Base-by-base conservation (phyloP, 2,113 vertebrate species). In the Alligator sinensis region DNA sequence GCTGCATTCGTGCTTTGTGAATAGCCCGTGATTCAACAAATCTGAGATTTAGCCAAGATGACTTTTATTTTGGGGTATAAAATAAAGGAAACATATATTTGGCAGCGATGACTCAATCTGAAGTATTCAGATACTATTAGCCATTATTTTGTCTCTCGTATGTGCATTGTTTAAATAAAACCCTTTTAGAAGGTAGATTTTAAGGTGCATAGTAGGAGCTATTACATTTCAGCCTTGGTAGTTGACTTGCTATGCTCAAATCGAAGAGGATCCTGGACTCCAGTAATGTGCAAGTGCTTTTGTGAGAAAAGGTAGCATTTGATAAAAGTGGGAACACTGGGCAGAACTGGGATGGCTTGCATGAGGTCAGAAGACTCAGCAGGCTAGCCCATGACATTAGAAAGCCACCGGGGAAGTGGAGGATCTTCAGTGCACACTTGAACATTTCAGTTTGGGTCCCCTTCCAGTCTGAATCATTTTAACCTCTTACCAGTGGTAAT, bases 1-100 rank as follows among this genome's bases (percentile, higher is more conserved):
- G 84, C 84, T 64, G 5, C 22, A 59, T 85, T 84, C 80, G 82
- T 63, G n/a, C 92, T 62, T 61, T 84, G 17, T 88, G 95, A 93
- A 90, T 85, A 96, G 93, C 86, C 93, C 92, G 82, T 92, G 97
- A 98, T 96, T 97, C 96, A 97, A 88, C 81, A 89, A 62, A 55
- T 76, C 86, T 91, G 92, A 89, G 84, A 19, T 61, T 77, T 83
- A 91, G 90, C 96, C 97, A 95, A 82, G 76, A 38, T 88, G 62
- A 19, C 79, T 84, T 84, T 57, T 87, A 63, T 47, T 9, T 63
- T 88, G 24, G 57, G 7, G 38, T 72, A 82, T 75, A 81, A 87
- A 91, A 64, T 27, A 22, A 63, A 83, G 66, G 86, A 88, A 83
- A 92, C 68, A 90, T 78, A 47, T 47, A 57, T 91, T 86, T 78